Evolutionary conservation across 2,113 vertebrate genomes (phyloP), one percentile per base, ranked within the genome.

Genomic region (Pardalotus punctatus): DNA sequence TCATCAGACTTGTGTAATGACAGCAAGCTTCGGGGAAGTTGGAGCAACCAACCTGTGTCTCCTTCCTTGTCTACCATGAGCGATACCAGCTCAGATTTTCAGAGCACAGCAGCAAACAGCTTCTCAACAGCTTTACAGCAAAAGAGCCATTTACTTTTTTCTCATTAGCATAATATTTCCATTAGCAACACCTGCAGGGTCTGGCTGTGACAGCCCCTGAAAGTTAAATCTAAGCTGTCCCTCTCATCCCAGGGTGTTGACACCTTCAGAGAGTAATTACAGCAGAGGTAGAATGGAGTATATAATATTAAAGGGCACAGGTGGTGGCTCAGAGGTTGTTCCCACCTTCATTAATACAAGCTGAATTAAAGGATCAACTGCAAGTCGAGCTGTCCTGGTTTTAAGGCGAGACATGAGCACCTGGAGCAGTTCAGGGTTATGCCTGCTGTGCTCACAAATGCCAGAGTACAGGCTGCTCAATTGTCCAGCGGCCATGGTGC

Each of bases 381-480:
- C 40, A 62, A 88, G 76, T 45, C 10, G 3, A 61, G 50, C n/a
- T 88, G 24, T 50, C 58, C 82, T 33, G 62, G 8, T 77, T 77
- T 62, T 27, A 29, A 65, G 58, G 53, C 51, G 61, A 53, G 45
- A 14, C n/a, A 3, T 1, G 16, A 20, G 65, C 31, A 78, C 56
- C 35, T 27, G 65, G 38, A 71, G 42, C 35, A 29, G 51, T 14
- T 66, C 50, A 19, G 62, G 67, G 53, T 36, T 86, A 48, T 15
- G 3, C 13, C 36, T 31, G 14, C 60, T 35, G 77, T 48, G 23
- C 42, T 72, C 67, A 51, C 58, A 80, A 69, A 51, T 12, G 19
- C 29, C 53, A 42, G 50, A 54, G 92, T 58, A 90, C 79, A 93
- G 42, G 54, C n/a, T 80, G 71, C 62, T 92, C 50, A 6, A 28